Conservation (phyloP, 2,888 invertebrate genomes). For the Blastobasis adustella region DNA sequence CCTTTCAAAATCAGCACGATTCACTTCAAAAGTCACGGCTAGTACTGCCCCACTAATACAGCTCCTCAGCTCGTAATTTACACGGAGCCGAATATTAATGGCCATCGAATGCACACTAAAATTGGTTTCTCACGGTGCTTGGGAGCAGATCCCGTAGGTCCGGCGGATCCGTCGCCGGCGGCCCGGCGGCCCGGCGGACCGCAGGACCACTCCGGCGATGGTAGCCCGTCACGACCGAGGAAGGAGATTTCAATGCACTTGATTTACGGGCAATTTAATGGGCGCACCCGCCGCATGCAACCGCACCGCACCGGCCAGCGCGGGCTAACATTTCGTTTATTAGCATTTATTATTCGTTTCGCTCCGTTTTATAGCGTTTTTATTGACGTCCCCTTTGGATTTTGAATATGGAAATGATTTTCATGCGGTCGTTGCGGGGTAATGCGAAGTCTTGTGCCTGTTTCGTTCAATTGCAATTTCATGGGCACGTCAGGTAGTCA, state of each 20-base stretch:
- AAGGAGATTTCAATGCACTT: conserved; percentile 69
- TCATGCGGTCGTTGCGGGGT: no score
- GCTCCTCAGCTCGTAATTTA: no score
- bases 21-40: no score
- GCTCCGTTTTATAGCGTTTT: no score
- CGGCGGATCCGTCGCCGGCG: conserved; percentile 12
- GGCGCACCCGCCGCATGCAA: conserved; percentile 63
- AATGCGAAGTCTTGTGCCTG: no score
- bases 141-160: not conserved
- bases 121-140: not conserved
- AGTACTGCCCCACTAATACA: no score
- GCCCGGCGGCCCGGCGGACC: conserved; percentile 44
- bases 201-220: conserved; percentile 52
- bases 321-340: conserved; percentile 22
- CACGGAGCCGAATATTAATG: no score
- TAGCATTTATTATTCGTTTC: conserved; percentile 4
- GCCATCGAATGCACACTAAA: not conserved
- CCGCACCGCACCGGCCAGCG: conserved; percentile 33
- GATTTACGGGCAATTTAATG: conserved; percentile 66
- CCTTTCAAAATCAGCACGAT: no score
- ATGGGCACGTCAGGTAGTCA: no score
- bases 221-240: conserved; percentile 64
- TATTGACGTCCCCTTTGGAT: no score
- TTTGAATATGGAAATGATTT: no score
- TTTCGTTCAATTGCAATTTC: no score